Conservation (phyloP, 1,140 invertebrate species). For the Leptinotarsa texana region DNA sequence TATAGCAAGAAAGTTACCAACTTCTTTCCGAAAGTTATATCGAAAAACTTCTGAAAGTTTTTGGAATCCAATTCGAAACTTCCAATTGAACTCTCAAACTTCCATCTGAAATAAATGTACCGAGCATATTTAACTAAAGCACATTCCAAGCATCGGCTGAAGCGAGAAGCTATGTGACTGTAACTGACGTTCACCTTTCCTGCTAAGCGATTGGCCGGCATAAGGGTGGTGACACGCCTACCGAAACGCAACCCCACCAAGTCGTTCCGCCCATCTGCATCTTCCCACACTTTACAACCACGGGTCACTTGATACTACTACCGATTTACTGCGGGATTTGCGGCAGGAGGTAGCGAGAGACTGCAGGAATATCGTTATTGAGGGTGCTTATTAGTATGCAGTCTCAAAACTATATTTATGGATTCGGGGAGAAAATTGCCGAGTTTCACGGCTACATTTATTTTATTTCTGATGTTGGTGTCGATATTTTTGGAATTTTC, state of each 20-base stretch:
- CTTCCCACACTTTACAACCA: conserved; percentile 52
- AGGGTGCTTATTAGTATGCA: not conserved
- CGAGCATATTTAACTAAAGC: conserved; percentile 42
- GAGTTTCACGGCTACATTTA: not conserved
- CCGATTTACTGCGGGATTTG: conserved; percentile 44
- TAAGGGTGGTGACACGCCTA: conserved; percentile 37
- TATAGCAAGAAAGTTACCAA: not conserved
- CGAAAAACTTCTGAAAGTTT: not conserved
- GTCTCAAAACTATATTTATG: not conserved
- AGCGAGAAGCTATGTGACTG: conserved; percentile 51
- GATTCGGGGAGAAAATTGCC: not conserved
- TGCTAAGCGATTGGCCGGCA: conserved; percentile 33
- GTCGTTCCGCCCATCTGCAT: conserved; percentile 50
- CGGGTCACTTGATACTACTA: conserved; percentile 46
- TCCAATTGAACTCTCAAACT: not conserved
- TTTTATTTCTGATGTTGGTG: no score
- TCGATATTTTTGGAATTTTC: no score
- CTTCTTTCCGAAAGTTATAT: not conserved
- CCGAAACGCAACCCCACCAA: conserved; percentile 38
- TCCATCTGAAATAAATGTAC: not conserved
- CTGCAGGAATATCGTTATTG: conserved; percentile 1
- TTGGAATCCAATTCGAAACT: not conserved
- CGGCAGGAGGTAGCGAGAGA: conserved; percentile 17
- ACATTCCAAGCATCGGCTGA: conserved; percentile 46
- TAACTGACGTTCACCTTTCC: conserved; percentile 46